These are phyloP conservation scores for Synergus gifuensis DNA, from an alignment of 2,888 invertebrate genomes.

Conservation along the genomic window DNA sequence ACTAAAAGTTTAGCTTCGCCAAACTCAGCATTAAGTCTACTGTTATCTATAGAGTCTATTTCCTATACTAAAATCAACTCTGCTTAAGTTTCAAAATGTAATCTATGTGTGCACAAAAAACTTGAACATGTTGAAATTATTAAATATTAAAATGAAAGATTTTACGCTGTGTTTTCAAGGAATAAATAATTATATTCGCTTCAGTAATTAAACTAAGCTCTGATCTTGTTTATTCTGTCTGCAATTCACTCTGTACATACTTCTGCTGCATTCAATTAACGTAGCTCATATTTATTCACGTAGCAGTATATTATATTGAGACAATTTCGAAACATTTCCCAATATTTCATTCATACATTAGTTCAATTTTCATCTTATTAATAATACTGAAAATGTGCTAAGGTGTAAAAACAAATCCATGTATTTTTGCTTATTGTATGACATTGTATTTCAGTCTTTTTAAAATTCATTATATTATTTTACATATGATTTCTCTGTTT, in stretches of 20 bases:
- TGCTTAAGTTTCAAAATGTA: background rate
- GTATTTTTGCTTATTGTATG: too few relatives aligned
- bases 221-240: constrained; percentile 21
- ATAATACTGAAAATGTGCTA: background rate
- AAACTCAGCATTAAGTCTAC: background rate
- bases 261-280: constrained; percentile 18
- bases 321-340: background rate
- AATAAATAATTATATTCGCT: background rate
- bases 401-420: background rate
- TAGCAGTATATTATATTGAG: background rate
- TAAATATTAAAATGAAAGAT: too few relatives aligned
- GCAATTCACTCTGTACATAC: background rate
- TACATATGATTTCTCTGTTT: background rate
- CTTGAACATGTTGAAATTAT: too few relatives aligned
- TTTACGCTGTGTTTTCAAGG: too few relatives aligned
- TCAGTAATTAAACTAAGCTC: background rate
- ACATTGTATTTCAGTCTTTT: background rate
- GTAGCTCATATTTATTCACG: constrained; percentile 19
- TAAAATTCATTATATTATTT: background rate
- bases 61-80: background rate
- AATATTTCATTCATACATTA: background rate
- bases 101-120: too few relatives aligned
- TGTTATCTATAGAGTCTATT: background rate
- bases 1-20: background rate
- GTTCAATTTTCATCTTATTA: constrained; percentile 8